Evolutionary conservation across 2,888 invertebrate species (phyloP), one percentile per base, ranked within the genome.

Genomic region (Schrankia costaestrigalis): DNA sequence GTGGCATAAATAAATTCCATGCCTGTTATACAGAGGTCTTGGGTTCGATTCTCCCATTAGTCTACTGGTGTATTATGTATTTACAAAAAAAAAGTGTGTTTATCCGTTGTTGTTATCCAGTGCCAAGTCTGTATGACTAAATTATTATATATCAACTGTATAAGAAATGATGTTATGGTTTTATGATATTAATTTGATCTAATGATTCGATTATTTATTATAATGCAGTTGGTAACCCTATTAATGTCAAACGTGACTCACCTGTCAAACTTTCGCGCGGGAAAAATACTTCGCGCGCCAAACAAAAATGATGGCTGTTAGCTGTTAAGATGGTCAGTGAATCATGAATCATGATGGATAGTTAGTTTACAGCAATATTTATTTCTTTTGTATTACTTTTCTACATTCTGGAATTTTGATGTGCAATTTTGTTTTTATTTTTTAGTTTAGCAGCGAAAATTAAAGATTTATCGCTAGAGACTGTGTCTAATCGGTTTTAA

Each of bases 241-340:
- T 10, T 35, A 51, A 51, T 55, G 49, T 45, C 51, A 55, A 58
- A 60, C 66, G 65, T 80, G 78, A 79, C 35, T 79, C 80, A 80
- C 70, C 73, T 77, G 77, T 76, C 74, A 77, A 78, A 77, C 76
- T 78, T 80, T 79, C 77, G 76, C 76, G 76, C 53, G 58, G 49
- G 52, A 65, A 65, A 55, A 47, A 23, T 11, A 23, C 11, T 64
- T 65, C 48, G 55, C 46, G 55, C 48, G 42, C 31, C 14, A 10
- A 31, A 26, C 25, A 52, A 60, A 62, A 71, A 21, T n/a, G n/a
- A 71, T 61, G 60, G 60, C 56, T n/a, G 45, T 2, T 12, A 3
- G 25, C 43, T 33, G 39, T 41, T 34, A 50, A 34, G 30, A 51
- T 40, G 31, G 39, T 26, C 41, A 40, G 32, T 51, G 55, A 54